These are phyloP conservation scores for Halcyon smyrnensis DNA, from an alignment of 2,797 vertebrate species.

Conservation along the genomic window DNA sequence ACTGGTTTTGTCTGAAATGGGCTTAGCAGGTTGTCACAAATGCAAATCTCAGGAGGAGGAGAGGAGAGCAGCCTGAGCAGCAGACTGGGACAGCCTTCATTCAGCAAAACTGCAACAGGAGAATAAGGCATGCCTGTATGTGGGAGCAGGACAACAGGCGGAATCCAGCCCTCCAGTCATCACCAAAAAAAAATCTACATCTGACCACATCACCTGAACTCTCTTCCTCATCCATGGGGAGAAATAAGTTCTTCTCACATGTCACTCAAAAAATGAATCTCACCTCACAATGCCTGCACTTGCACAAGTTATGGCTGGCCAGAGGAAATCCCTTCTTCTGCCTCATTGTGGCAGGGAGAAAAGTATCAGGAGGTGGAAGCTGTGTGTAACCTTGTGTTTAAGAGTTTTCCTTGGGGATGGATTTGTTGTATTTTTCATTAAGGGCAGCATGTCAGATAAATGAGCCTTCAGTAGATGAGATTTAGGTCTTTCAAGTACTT, in stretches of 20 bases:
- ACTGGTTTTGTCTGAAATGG: not conserved
- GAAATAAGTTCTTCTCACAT: not conserved
- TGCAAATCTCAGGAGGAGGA: not conserved
- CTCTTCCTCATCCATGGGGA: not conserved
- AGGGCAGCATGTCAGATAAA: not conserved
- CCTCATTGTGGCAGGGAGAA: rapidly evolving
- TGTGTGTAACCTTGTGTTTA: not conserved
- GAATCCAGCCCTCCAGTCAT: not conserved
- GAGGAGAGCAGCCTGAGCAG: not conserved
- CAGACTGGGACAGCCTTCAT: rapidly evolving
- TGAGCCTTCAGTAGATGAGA: not conserved
- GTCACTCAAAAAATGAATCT: not conserved
- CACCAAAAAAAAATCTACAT: not conserved
- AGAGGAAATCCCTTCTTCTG: not conserved
- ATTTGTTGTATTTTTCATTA: not conserved
- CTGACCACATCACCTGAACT: not conserved
- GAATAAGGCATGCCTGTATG: rapidly evolving
- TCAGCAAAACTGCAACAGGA: rapidly evolving
- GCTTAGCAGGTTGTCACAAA: rapidly evolving
- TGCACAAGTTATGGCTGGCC: not conserved
- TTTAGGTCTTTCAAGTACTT: not conserved
- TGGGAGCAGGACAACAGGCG: not conserved
- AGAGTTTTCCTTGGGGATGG: not conserved
- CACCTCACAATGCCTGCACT: not conserved
- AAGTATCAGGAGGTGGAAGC: not conserved